Percentiles rank a stretch among this genome's conserved stretches.
Evolutionary conservation across 1,140 invertebrate genomes (phyloP).

Genomic region (Hycleus phaleratus): DNA sequence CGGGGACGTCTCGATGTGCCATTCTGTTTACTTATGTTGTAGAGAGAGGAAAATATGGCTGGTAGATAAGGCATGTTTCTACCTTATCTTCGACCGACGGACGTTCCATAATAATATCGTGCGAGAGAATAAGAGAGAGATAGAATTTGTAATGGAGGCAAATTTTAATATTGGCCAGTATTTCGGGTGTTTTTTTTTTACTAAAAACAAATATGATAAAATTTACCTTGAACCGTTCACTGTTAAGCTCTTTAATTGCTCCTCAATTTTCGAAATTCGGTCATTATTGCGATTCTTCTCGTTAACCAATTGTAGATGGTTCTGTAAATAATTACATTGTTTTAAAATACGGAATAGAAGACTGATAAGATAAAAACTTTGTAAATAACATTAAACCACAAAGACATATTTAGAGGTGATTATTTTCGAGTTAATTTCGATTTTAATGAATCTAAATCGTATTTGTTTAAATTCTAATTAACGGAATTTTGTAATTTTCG

Average conservation of each 20-base stretch:
- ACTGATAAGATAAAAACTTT: not conserved
- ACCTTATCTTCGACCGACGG: too few species aligned
- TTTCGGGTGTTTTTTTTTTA: too few species aligned
- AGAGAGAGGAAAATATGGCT: too few species aligned
- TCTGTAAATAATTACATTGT: constrained; percentile 29
- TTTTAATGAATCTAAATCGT: not conserved
- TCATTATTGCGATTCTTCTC: constrained; percentile 38
- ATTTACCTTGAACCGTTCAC: constrained; percentile 23
- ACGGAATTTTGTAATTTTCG: not conserved
- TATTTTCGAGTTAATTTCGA: not conserved
- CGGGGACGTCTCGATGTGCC: too few species aligned
- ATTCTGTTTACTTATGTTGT: too few species aligned
- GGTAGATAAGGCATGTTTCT: too few species aligned
- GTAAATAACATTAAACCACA: not conserved
- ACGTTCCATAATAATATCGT: too few species aligned
- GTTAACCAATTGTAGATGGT: constrained; percentile 32
- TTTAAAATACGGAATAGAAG: not conserved
- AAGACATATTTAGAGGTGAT: too few species aligned
- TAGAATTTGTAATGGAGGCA: too few species aligned
- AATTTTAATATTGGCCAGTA: too few species aligned
- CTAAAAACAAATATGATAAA: not conserved
- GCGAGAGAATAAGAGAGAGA: too few species aligned
- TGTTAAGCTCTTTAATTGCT: constrained; percentile 34
- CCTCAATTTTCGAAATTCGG: constrained; percentile 36
- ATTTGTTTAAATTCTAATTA: not conserved